Base-by-base conservation (phyloP, 2,888 invertebrate species). In the Sialis fuliginosa region DNA sequence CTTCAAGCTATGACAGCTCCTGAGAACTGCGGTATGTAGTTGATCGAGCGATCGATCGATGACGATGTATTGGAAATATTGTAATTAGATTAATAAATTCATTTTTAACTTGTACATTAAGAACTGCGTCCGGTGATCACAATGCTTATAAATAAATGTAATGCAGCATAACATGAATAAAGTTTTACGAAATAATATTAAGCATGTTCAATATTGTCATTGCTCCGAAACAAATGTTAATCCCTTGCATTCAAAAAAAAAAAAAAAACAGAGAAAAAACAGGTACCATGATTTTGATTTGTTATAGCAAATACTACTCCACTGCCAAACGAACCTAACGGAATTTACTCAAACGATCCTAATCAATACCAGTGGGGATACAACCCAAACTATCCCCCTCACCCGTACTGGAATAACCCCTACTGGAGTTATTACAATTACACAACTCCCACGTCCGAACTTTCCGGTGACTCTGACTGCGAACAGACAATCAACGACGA, bases 1-100 rank as follows among this genome's bases (percentile, higher is more conserved):
- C 66, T 87, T 48, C 85, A 87, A 65, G 80, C 81, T 45, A 82
- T 84, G 82, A 83, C 82, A 52, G 75, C 75, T 51, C 77, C 77
- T 48, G 77, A 79, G 58, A 70, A 69, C 59, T 62, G 62, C 62
- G 77, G 77, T 78, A 67, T 73, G 74, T 69, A 22, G 4, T 22
- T 22, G 4, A 22, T 2, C 22, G 22, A 2, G 2, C 22, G 4
- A 22, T 22, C 2, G 4, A 22, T 2, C 22, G 22, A 22, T 22
- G 22, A 22, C 22, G 22, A 22, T 22, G 22, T 22, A 22, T 22
- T n/a, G n/a, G n/a, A n/a, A n/a, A n/a, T 2, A 22, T 22, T 22
- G 22, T 22, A 22, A 22, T 22, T 22, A n/a, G n/a, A n/a, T n/a
- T n/a, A n/a, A n/a, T 22, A 22, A 4, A 22, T 22, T 22, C 22